Evolutionary conservation across 2,888 invertebrate genomes (phyloP).

Genomic region (Tillus elongatus): DNA sequence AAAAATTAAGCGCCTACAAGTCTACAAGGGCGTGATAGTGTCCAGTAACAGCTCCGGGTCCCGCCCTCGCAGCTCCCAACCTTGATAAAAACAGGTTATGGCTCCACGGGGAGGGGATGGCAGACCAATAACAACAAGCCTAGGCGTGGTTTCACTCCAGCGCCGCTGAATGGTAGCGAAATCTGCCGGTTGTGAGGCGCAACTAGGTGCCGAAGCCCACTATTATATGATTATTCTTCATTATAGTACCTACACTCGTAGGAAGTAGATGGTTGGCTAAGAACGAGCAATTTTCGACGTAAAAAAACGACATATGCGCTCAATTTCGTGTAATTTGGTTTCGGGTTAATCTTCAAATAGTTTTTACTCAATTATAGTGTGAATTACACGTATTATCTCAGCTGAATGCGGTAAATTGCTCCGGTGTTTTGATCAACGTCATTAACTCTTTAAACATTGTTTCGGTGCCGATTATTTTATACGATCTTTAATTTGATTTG

Average conservation of each 20-base stretch:
- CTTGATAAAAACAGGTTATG: constrained; percentile 29
- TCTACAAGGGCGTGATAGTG: constrained; percentile 34
- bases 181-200: constrained; percentile 37
- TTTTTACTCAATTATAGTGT: constrained; percentile 43
- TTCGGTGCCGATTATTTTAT: constrained; percentile 13
- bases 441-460: constrained; percentile 29
- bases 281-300: constrained; percentile 42
- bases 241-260: constrained; percentile 45
- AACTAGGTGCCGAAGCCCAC: constrained; percentile 40
- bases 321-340: constrained; percentile 44
- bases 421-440: constrained; percentile 31
- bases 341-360: constrained; percentile 42
- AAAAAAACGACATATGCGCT: constrained; percentile 42
- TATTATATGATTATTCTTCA: constrained; percentile 47
- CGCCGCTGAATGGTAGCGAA: constrained; percentile 39
- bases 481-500: too few species aligned
- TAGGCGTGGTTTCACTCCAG: constrained; percentile 25
- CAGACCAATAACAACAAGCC: constrained; percentile 27
- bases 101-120: constrained; percentile 19
- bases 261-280: constrained; percentile 43
- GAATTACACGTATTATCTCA: constrained; percentile 43
- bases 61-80: constrained; percentile 24
- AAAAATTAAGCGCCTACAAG: constrained; percentile 40
- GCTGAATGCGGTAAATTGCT: constrained; percentile 36
- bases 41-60: constrained; percentile 19